Evolutionary conservation across 2,113 vertebrate species (phyloP).

Genomic region (Vombatus ursinus): DNA sequence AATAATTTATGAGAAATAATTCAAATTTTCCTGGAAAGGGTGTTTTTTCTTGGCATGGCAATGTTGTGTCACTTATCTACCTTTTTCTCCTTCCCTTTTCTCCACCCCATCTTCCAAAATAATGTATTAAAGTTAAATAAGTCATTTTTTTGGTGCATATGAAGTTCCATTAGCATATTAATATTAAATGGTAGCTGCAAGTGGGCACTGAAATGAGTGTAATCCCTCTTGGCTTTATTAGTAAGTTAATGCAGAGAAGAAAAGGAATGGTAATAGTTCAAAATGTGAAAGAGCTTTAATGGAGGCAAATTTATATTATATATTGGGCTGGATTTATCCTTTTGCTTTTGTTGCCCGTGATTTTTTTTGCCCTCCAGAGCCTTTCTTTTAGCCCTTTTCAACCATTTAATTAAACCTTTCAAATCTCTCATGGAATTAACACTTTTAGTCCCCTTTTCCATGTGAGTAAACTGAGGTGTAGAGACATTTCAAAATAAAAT

Average conservation of each 20-base stretch:
- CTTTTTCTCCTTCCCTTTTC: slow-evolving; percentile 4
- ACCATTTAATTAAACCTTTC: slow-evolving; percentile 44
- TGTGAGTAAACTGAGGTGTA: slow-evolving; percentile 18
- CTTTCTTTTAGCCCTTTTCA: slow-evolving; percentile 36
- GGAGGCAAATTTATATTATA: slow-evolving; percentile 47
- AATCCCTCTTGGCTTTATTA: slow-evolving; percentile 65
- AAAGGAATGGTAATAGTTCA: slow-evolving; percentile 50
- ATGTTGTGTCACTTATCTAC: slow-evolving; percentile 7
- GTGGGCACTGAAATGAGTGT: slow-evolving; percentile 55
- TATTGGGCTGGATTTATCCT: slow-evolving; percentile 53
- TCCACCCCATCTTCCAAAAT: slow-evolving; percentile 37
- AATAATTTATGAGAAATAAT: slow-evolving; percentile 1
- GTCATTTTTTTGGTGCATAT: slow-evolving; percentile 22
- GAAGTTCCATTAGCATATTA: slow-evolving; percentile 53
- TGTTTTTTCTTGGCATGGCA: background rate
- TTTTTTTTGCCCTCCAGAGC: background rate
- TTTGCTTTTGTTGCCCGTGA: slow-evolving; percentile 46
- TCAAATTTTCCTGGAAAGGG: slow-evolving; percentile 44
- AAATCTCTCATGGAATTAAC: slow-evolving; percentile 29
- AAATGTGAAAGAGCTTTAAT: slow-evolving; percentile 54
- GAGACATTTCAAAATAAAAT: slow-evolving; percentile 46
- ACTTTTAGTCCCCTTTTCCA: slow-evolving; percentile 16
- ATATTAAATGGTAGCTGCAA: slow-evolving; percentile 61
- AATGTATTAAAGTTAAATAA: slow-evolving; percentile 42
- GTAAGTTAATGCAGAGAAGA: slow-evolving; percentile 61